These are phyloP conservation scores for Mystacides longicornis DNA, from an alignment of 2,888 invertebrate species.

Conservation along the genomic window DNA sequence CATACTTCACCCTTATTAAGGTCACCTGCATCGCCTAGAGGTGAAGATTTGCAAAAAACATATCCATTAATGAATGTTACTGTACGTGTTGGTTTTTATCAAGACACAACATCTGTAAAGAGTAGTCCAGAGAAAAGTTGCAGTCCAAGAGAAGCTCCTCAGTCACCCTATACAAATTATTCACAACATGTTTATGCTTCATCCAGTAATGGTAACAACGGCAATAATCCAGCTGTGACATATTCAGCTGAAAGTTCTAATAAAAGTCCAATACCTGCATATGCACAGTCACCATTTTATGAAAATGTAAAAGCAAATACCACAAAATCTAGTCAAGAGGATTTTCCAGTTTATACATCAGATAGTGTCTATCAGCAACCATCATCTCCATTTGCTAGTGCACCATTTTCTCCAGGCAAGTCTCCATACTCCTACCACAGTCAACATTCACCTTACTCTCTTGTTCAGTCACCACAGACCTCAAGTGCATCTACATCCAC, in stretches of 20 bases:
- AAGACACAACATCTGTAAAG: slow-evolving; percentile 77
- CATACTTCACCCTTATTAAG: slow-evolving; percentile 65
- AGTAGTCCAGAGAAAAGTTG: slow-evolving; percentile 80
- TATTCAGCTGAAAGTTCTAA: slow-evolving; percentile 38
- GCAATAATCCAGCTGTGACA: slow-evolving; percentile 36
- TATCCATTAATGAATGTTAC: slow-evolving; percentile 74
- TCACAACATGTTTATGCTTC: slow-evolving; percentile 43
- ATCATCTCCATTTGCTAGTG: slow-evolving; percentile 36
- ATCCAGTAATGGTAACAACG: slow-evolving; percentile 31
- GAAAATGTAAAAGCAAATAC: slow-evolving; percentile 50
- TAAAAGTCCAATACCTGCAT: slow-evolving; percentile 42
- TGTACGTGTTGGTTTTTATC: slow-evolving; percentile 82
- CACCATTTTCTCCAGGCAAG: slow-evolving; percentile 39
- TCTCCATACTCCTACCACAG: slow-evolving; percentile 37
- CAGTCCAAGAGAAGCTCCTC: slow-evolving; percentile 67
- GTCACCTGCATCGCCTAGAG: slow-evolving; percentile 72
- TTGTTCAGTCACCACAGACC: slow-evolving; percentile 36
- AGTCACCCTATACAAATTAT: slow-evolving; percentile 44
- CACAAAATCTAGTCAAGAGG: slow-evolving; percentile 46
- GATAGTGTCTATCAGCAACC: slow-evolving; percentile 49
- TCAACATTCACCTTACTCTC: slow-evolving; percentile 36
- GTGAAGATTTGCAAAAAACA: slow-evolving; percentile 61
- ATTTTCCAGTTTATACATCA: slow-evolving; percentile 49
- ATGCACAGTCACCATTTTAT: slow-evolving; percentile 49
- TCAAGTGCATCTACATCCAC: slow-evolving; percentile 25